A percentile compares a stretch with the other conserved stretches of the same genome.
phyloP scores from a whole-genome alignment of 2,888 invertebrate genomes.

The Prosapia bicincta region DNA sequence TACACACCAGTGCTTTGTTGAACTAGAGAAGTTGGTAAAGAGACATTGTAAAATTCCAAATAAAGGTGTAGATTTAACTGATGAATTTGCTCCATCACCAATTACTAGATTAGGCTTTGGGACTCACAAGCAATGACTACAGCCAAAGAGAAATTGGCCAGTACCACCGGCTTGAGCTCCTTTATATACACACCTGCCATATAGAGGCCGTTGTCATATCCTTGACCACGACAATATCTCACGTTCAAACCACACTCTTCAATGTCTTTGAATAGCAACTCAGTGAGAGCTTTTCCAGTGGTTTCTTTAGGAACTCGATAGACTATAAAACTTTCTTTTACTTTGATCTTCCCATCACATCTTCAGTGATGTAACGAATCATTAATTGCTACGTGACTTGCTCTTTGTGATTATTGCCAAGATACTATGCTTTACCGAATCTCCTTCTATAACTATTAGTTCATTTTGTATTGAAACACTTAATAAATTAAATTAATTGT shows the following conservation, averaged over 20 bases:
- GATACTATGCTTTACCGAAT: constrained; percentile 30
- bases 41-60: constrained; percentile 31
- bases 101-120: constrained; percentile 29
- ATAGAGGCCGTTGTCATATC: constrained; percentile 30
- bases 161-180: not conserved
- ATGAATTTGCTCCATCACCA: constrained; percentile 21
- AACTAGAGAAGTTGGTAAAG: constrained; percentile 24
- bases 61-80: constrained; percentile 13
- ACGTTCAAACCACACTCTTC: constrained; percentile 3
- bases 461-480: constrained; percentile 20
- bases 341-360: not conserved
- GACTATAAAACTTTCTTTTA: constrained; percentile 45
- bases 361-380: constrained; percentile 30
- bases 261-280: constrained; percentile 18
- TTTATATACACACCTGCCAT: constrained; percentile 31
- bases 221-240: too few relatives aligned
- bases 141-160: constrained; percentile 22
- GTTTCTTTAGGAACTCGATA: constrained; percentile 23
- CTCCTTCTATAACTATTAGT: constrained; percentile 15
- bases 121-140: constrained; percentile 30
- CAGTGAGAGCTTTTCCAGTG: constrained; percentile 30
- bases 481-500: not conserved
- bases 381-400: constrained; percentile 33
- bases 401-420: constrained; percentile 32
- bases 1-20: constrained; percentile 28